Evolutionary conservation across 2,888 invertebrate genomes (phyloP).

Genomic region (Clunio marinus): DNA sequence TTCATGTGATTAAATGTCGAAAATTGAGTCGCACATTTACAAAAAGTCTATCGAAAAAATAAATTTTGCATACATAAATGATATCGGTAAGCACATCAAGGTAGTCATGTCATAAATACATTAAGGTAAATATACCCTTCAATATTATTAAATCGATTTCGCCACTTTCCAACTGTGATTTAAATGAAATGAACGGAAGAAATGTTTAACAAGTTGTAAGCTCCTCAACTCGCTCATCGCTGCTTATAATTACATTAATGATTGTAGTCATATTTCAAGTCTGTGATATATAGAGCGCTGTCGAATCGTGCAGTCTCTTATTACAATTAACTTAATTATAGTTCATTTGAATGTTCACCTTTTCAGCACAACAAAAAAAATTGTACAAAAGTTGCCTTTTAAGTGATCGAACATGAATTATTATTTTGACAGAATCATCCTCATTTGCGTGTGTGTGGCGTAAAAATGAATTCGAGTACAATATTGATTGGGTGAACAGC

Average conservation of each 20-base stretch:
- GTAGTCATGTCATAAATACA: too few relatives aligned
- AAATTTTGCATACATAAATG: too few relatives aligned
- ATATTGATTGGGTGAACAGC: neutral
- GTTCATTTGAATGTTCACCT: slow-evolving; percentile 14
- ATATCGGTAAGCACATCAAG: too few relatives aligned
- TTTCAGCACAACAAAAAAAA: neutral
- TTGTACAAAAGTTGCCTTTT: neutral
- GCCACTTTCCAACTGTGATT: slow-evolving; percentile 24
- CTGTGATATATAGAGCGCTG: slow-evolving; percentile 30
- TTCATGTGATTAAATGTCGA: too few relatives aligned
- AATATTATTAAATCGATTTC: neutral
- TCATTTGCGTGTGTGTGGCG: slow-evolving; percentile 11
- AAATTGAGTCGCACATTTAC: too few relatives aligned
- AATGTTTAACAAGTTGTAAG: neutral
- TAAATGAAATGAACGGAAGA: neutral
- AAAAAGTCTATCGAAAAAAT: too few relatives aligned
- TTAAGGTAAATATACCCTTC: slow-evolving; percentile 35
- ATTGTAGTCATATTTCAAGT: slow-evolving; percentile 51
- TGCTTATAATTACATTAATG: slow-evolving; percentile 73
- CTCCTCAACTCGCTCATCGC: slow-evolving; percentile 65
- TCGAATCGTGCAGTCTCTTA: neutral
- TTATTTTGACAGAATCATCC: slow-evolving; percentile 10
- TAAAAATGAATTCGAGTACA: neutral
- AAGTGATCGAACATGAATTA: slow-evolving; percentile 2
- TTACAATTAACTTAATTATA: slow-evolving; percentile 31